phyloP scores from a whole-genome alignment of 2,113 vertebrate genomes.

The Elephantulus edwardii region DNA sequence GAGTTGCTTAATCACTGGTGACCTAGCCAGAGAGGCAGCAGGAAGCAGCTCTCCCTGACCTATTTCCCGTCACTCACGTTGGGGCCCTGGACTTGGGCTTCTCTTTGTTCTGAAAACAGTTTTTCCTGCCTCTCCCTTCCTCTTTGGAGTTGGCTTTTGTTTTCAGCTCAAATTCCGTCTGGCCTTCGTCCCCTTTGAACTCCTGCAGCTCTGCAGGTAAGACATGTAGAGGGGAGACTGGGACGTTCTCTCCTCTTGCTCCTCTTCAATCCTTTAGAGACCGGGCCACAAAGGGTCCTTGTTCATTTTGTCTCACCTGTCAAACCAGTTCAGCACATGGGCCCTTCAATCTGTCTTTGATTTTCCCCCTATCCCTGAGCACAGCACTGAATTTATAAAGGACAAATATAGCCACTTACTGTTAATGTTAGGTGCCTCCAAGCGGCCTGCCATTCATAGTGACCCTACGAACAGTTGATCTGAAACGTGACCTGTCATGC shows the following conservation, averaged over 20 bases:
- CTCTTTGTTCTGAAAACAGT: background rate
- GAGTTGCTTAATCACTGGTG: background rate
- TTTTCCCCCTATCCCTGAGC: background rate
- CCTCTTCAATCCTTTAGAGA: background rate
- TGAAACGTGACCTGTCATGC: no score
- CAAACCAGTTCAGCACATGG: background rate
- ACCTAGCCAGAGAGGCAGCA: background rate
- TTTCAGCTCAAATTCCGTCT: background rate
- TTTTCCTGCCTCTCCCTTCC: background rate
- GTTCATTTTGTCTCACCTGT: background rate
- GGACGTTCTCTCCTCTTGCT: background rate
- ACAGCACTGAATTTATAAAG: background rate
- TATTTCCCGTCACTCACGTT: background rate
- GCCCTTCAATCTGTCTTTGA: background rate
- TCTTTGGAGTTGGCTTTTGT: background rate
- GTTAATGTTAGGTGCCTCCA: no score
- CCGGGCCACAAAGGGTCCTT: background rate
- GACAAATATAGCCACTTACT: background rate
- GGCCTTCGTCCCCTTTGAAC: background rate
- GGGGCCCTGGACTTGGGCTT: background rate
- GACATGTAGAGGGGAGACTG: background rate
- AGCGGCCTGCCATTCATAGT: no score
- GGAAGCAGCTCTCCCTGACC: constrained; percentile 6
- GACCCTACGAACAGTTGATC: no score
- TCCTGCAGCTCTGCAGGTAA: background rate